Evolutionary conservation across 2,797 vertebrate genomes (phyloP).

Genomic region (Myotis findleyi): DNA sequence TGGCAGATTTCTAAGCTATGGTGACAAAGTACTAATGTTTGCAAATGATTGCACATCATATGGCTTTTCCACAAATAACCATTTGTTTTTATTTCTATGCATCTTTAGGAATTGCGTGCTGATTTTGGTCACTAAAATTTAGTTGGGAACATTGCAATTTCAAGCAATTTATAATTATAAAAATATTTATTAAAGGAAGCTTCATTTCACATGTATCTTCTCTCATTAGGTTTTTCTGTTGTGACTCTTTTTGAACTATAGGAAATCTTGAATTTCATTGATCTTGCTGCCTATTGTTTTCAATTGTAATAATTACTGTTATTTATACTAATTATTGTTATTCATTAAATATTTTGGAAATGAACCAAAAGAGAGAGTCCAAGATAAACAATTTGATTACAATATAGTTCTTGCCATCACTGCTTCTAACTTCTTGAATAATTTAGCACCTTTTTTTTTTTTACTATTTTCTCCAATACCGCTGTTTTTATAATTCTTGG

Average conservation of each 20-base stretch:
- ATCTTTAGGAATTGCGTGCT: background rate
- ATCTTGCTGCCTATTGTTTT: background rate
- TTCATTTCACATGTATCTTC: background rate
- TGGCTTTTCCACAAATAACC: background rate
- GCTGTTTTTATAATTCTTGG: background rate
- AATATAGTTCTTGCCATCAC: background rate
- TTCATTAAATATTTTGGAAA: background rate
- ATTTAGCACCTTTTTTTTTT: background rate
- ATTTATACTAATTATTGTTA: background rate
- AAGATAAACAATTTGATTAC: background rate
- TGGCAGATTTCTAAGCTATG: background rate
- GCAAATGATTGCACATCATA: background rate
- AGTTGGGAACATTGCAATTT: background rate
- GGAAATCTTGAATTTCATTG: background rate
- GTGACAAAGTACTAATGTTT: background rate
- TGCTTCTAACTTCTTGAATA: background rate
- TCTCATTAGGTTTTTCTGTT: constrained; percentile 36
- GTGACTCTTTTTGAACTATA: background rate
- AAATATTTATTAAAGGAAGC: background rate
- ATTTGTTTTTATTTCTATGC: background rate
- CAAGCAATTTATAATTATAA: constrained; percentile 9
- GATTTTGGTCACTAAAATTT: background rate
- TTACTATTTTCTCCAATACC: background rate
- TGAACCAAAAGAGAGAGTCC: background rate
- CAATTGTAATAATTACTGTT: background rate